Evolutionary conservation across 2,113 vertebrate genomes (phyloP).

Genomic region (Gymnorhina tibicen): DNA sequence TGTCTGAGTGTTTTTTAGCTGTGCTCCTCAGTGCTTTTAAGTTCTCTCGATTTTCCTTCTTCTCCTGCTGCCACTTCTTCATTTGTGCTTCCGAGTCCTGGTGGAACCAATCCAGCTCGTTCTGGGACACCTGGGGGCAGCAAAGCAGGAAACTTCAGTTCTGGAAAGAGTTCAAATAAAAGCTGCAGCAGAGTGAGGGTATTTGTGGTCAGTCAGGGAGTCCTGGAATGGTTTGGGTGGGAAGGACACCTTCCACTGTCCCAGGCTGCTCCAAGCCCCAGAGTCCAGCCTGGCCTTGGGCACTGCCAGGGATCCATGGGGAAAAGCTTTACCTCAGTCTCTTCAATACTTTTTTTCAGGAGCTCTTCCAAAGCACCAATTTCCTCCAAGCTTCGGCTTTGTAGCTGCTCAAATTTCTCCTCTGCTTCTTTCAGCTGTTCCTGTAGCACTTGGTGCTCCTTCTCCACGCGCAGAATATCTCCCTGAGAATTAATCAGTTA

Average conservation of each 20-base stretch:
- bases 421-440: slow-evolving; percentile 71
- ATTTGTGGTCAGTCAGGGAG: accelerated
- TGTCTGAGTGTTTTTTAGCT: slow-evolving; percentile 71
- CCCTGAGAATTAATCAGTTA: slow-evolving; percentile 70
- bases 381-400: slow-evolving; percentile 51
- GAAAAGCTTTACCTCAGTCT: slow-evolving; percentile 72
- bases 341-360: slow-evolving; percentile 53
- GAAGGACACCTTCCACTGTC: accelerated
- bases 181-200: not conserved
- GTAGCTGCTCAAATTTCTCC: slow-evolving; percentile 37
- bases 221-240: not conserved
- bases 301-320: not conserved
- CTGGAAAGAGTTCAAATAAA: not conserved
- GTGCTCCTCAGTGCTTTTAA: slow-evolving; percentile 77
- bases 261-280: not conserved
- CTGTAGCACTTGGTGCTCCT: slow-evolving; percentile 63
- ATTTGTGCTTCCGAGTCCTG: slow-evolving; percentile 81
- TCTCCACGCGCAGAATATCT: slow-evolving; percentile 78
- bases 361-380: slow-evolving; percentile 62
- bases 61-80: slow-evolving; percentile 88
- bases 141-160: not conserved
- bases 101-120: slow-evolving; percentile 82
- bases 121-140: slow-evolving; percentile 78
- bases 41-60: slow-evolving; percentile 82
- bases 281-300: not conserved